Conservation (phyloP, 1,140 invertebrate species). For the Pygmarrhopalites habei region DNA sequence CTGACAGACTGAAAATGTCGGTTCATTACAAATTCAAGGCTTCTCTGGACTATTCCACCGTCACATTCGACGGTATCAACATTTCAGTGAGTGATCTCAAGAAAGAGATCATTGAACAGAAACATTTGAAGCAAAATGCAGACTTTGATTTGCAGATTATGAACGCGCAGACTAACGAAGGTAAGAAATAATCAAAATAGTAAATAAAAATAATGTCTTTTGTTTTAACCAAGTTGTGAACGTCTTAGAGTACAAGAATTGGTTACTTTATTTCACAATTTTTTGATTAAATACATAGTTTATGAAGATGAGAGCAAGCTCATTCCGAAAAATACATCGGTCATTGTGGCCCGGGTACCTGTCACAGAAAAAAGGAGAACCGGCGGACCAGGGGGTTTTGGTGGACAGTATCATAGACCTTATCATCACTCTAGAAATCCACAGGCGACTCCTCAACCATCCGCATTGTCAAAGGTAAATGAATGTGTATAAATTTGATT, state of each 20-base stretch:
- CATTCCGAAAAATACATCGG: constrained; percentile 93
- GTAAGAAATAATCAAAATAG: no score
- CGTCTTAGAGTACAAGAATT: no score
- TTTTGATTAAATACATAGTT: no score
- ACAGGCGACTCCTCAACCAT: constrained; percentile 9
- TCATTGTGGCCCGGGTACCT: constrained; percentile 89
- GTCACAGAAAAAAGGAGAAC: constrained; percentile 67
- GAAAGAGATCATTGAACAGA: constrained; percentile 88
- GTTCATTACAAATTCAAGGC: constrained; percentile 99
- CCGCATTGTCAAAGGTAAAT: constrained; percentile 30
- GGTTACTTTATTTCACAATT: no score
- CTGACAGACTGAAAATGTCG: no score
- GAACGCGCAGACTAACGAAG: constrained; percentile 96
- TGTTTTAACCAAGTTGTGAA: constrained; percentile 50
- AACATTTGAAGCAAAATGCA: constrained; percentile 83
- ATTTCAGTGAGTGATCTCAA: constrained; percentile 92
- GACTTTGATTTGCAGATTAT: constrained; percentile 94
- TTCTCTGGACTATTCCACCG: constrained; percentile 85
- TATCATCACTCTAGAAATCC: constrained; percentile 8
- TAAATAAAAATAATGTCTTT: neutral
- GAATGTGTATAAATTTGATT: no score
- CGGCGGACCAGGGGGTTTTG: constrained; percentile 22
- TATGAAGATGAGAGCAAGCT: constrained; percentile 81
- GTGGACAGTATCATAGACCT: neutral
- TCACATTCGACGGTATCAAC: constrained; percentile 93